Base-by-base conservation (phyloP, 2,888 invertebrate species). In the Neoitamus cyanurus region DNA sequence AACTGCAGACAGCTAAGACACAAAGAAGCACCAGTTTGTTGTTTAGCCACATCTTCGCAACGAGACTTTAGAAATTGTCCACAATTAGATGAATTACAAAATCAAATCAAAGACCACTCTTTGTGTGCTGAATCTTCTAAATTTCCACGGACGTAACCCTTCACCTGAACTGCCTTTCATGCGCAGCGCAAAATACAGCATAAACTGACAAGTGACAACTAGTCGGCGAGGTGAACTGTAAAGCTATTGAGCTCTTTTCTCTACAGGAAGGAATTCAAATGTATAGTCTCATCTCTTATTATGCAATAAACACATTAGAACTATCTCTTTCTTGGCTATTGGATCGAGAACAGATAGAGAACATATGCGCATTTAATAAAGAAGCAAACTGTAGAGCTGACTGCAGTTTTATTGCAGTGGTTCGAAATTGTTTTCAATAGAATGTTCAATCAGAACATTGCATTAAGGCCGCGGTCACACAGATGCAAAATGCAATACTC, bases 101-200 rank as follows among this genome's bases (percentile, higher is more conserved):
- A 58, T 58, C 20, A 25, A 42, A 25, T 58, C 20, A 48, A 48
- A 7, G 9, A 3, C 20, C 15, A 58, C 58, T 58, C 58, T 58
- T 58, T 58, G 58, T 58, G 20, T 58, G 0, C 9, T 58, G 20
- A 58, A 9, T 25, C 15, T 25, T 36, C 5, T 20, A 73, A 20
- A 34, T 73, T 73, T 31, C 20, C 11, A 36, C 20, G 15, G n/a
- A 1, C 30, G 11, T 2, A 15, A 73, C n/a, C 73, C 36, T 25
- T 58, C 58, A 58, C 20, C 0, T 20, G 58, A 34, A 73, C 73
- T 73, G 9, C 37, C 20, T 36, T 73, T 73, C 73, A 36, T 73
- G 73, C 73, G 73, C 73, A 73, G 36, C 34, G 36, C 73, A 72
- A 73, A 36, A n/a, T n/a, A n/a, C n/a, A n/a, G n/a, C n/a, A n/a